Evolutionary conservation across 1,140 invertebrate genomes (phyloP).

Genomic region (Armadillidium nasatum): DNA sequence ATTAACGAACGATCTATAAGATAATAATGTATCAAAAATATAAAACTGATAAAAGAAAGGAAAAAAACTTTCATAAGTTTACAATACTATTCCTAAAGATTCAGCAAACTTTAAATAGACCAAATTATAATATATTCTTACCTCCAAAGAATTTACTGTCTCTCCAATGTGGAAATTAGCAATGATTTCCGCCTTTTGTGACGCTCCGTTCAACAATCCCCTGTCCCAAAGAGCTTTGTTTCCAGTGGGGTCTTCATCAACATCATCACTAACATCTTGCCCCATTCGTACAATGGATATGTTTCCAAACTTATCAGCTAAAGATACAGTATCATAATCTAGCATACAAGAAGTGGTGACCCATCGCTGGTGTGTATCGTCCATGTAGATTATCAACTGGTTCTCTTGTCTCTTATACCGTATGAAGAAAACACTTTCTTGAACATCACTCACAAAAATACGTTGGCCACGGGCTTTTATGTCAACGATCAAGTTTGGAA

Average conservation of each 20-base stretch:
- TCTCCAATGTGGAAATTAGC: constrained; percentile 44
- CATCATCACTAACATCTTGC: constrained; percentile 87
- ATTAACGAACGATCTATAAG: too few relatives aligned
- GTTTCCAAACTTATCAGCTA: constrained; percentile 99
- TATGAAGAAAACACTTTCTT: constrained; percentile 95
- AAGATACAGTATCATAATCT: constrained; percentile 94
- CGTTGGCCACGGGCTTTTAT: constrained; percentile 90
- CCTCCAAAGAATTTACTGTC: constrained; percentile 43
- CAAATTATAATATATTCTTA: constrained; percentile 7
- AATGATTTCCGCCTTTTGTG: constrained; percentile 92
- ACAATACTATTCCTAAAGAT: too few relatives aligned
- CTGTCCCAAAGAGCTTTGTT: constrained; percentile 98
- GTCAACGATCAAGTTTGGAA: constrained; percentile 89
- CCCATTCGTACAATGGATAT: constrained; percentile 84
- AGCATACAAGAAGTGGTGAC: constrained; percentile 86
- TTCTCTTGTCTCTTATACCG: constrained; percentile 94
- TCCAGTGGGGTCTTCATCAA: constrained; percentile 98
- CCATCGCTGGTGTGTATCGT: constrained; percentile 95
- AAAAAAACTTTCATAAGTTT: neutral
- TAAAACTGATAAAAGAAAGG: neutral
- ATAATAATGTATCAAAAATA: neutral
- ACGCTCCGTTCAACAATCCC: constrained; percentile 91
- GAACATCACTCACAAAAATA: constrained; percentile 91
- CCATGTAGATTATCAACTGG: constrained; percentile 95
- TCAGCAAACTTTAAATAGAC: neutral